Evolutionary conservation across 2,888 invertebrate species (phyloP).

Genomic region (Carabus problematicus): DNA sequence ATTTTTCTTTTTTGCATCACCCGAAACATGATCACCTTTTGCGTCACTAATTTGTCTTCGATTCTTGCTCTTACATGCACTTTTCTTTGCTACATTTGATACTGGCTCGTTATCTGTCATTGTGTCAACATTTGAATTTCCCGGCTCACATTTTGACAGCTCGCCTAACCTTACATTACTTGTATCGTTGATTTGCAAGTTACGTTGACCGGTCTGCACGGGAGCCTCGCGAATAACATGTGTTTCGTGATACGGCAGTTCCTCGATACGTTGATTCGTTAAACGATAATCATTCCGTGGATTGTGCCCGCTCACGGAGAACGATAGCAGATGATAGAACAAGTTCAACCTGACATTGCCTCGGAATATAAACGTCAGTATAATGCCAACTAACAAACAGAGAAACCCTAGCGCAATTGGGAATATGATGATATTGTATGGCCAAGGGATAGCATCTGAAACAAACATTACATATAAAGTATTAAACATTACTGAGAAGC

Average conservation of each 20-base stretch:
- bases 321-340: conserved; percentile 43
- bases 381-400: conserved; percentile 27
- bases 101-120: neutral
- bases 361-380: conserved; percentile 35
- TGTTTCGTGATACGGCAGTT: conserved; percentile 25
- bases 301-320: conserved; percentile 29
- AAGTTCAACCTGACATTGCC: conserved; percentile 36
- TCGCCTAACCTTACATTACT: neutral
- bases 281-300: too few species aligned
- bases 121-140: neutral
- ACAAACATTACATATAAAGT: neutral
- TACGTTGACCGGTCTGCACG: conserved; percentile 11
- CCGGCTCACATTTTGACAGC: conserved; percentile 11
- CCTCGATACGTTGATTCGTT: conserved; percentile 7
- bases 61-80: neutral
- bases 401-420: conserved; percentile 37
- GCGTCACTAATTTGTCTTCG: neutral
- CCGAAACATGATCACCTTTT: neutral
- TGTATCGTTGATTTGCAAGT: conserved; percentile 22
- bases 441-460: conserved; percentile 42
- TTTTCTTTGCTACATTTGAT: neutral
- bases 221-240: conserved; percentile 18
- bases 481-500: too few species aligned
- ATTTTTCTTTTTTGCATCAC: too few species aligned
- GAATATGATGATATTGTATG: conserved; percentile 39